Evolutionary conservation across 2,797 vertebrate genomes (phyloP).

Genomic region (Emys orbicularis): DNA sequence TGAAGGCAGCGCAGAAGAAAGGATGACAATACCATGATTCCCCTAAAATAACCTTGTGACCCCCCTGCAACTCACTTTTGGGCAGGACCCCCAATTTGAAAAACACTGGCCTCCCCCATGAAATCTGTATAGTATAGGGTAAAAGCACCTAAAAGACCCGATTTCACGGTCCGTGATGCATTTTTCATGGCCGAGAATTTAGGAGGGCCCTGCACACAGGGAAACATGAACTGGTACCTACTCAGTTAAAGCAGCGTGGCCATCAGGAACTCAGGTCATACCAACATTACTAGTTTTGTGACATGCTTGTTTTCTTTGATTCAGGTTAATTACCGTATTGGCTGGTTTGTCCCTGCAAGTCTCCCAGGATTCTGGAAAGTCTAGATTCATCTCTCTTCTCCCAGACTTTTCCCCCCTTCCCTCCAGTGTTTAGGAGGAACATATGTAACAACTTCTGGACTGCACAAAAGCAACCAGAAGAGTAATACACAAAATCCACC

Average conservation of each 20-base stretch:
- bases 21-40: no score
- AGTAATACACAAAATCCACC: background rate
- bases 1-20: no score
- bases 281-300: accelerated
- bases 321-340: accelerated
- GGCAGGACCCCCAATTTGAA: no score
- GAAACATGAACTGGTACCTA: accelerated
- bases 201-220: background rate
- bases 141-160: no score
- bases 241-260: background rate
- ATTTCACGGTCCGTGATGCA: no score
- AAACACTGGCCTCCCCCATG: no score
- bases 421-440: background rate
- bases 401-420: background rate
- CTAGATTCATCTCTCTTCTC: background rate
- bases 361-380: accelerated
- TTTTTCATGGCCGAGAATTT: no score
- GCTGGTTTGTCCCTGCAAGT: background rate
- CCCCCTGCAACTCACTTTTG: no score
- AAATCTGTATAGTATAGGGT: no score
- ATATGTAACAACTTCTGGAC: background rate
- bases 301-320: accelerated
- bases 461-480: background rate
- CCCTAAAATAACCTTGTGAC: no score
- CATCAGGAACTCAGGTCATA: accelerated